phyloP scores from a whole-genome alignment of 2,113 vertebrate species.

The Carassius carassius region DNA sequence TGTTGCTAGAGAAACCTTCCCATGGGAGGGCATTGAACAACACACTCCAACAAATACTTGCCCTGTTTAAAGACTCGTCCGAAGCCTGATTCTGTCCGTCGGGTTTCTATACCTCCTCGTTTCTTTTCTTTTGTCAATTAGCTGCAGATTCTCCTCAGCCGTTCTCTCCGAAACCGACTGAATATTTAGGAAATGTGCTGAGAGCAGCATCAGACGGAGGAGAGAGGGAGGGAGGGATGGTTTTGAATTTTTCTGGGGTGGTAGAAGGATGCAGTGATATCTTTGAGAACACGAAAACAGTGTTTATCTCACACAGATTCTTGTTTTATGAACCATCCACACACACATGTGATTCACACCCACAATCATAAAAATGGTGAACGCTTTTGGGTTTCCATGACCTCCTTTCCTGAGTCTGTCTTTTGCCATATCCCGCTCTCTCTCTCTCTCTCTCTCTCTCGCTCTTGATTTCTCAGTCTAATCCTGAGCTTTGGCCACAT shows the following conservation, averaged over 20 bases:
- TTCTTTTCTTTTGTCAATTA: constrained; percentile 43
- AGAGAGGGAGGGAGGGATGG: constrained; percentile 3
- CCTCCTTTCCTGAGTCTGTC: constrained; percentile 39
- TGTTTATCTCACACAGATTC: constrained; percentile 7
- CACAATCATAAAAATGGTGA: constrained; percentile 32
- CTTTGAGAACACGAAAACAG: neutral
- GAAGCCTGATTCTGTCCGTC: neutral
- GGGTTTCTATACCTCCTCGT: constrained; percentile 43
- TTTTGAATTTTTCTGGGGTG: neutral
- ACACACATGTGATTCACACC: neutral
- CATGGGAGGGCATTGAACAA: constrained; percentile 25
- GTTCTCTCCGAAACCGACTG: neutral
- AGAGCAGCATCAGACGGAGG: constrained; percentile 35
- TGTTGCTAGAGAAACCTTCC: constrained; percentile 43
- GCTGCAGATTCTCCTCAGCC: constrained; percentile 2
- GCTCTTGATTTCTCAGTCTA: constrained; percentile 35
- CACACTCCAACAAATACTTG: constrained; percentile 25
- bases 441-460: constrained; percentile 14
- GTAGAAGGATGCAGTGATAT: constrained; percentile 17
- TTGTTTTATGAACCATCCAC: constrained; percentile 8
- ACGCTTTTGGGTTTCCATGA: constrained; percentile 39
- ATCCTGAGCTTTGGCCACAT: constrained; percentile 61
- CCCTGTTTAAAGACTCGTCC: constrained; percentile 30
- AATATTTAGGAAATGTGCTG: constrained; percentile 41
- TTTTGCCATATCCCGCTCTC: constrained; percentile 45